phyloP scores from a whole-genome alignment of 2,113 vertebrate species.

The Ondatra zibethicus region DNA sequence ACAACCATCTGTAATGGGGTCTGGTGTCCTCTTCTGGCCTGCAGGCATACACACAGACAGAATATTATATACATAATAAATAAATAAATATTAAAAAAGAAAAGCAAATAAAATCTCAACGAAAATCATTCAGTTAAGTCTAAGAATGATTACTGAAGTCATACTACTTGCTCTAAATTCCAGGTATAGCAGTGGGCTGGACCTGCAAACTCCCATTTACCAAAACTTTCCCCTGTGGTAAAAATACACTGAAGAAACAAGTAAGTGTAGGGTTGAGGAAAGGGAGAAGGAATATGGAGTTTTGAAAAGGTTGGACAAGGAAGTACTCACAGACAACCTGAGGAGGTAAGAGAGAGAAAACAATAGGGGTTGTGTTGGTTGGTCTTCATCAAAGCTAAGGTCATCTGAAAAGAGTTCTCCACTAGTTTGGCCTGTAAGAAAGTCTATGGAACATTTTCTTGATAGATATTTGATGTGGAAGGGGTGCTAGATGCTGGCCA shows the following conservation, averaged over 20 bases:
- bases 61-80: no score
- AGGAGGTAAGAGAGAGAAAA: background rate
- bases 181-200: background rate
- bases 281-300: background rate
- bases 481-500: background rate
- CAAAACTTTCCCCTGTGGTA: background rate
- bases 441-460: background rate
- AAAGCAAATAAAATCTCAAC: constrained; percentile 6
- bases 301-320: background rate
- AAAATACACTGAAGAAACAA: background rate
- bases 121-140: background rate
- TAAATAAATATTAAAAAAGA: constrained; percentile 37
- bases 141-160: background rate
- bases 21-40: no score
- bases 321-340: background rate
- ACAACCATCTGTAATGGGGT: no score
- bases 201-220: background rate
- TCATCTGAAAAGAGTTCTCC: background rate
- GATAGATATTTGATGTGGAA: background rate
- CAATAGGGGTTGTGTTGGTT: background rate
- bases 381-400: background rate
- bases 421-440: background rate
- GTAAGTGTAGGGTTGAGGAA: background rate
- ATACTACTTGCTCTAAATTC: background rate
- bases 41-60: no score